Conservation (phyloP, 1,140 invertebrate genomes). For the Brachionus rubens region DNA sequence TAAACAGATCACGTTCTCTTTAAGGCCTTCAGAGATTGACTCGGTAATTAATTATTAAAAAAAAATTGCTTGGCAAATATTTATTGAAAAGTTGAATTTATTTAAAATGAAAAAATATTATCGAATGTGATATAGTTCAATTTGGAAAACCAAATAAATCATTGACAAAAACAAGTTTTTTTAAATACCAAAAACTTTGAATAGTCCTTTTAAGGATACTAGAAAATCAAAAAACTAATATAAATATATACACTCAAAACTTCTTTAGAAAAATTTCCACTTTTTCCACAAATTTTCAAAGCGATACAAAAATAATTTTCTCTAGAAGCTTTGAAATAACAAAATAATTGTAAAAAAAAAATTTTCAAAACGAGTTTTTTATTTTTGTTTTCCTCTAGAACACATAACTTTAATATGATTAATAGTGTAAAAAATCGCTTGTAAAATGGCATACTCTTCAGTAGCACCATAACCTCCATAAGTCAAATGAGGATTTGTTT, state of each 20-base stretch:
- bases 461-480: constrained; percentile 17
- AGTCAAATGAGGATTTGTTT: constrained; percentile 11
- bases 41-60: too few species aligned
- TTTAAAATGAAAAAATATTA: too few species aligned
- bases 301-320: neutral
- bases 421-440: constrained; percentile 13
- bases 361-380: neutral
- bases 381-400: constrained; percentile 8
- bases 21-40: too few species aligned
- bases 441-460: neutral
- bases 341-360: neutral
- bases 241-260: neutral
- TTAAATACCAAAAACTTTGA: too few species aligned
- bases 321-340: neutral
- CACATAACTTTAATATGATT: constrained; percentile 36
- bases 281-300: too few species aligned
- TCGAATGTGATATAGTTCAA: too few species aligned
- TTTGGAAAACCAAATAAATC: too few species aligned
- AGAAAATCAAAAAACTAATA: neutral
- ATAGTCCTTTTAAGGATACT: too few species aligned
- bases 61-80: too few species aligned
- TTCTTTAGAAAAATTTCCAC: neutral
- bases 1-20: too few species aligned
- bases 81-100: too few species aligned
- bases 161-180: too few species aligned